Conservation (phyloP, 1,140 invertebrate species). For the Callitettix versicolor region DNA sequence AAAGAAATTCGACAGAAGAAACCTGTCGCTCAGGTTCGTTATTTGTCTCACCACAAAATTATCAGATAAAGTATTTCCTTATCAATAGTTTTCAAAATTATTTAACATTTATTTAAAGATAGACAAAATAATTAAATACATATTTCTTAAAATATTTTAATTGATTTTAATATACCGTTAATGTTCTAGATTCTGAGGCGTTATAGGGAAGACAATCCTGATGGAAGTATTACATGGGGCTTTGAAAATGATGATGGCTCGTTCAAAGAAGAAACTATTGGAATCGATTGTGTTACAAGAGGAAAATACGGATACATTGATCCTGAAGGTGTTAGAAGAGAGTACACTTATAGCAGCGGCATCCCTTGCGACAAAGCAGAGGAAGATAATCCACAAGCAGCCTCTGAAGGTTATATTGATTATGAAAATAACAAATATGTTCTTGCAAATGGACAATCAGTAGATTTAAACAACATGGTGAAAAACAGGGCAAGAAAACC, state of each 20-base stretch:
- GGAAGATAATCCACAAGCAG: conserved; percentile 33
- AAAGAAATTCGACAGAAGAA: conserved; percentile 34
- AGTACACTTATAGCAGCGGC: conserved; percentile 60
- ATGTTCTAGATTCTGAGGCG: conserved; percentile 34
- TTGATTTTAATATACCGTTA: too few species aligned
- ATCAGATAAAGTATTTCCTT: too few species aligned
- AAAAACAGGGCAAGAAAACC: conserved; percentile 57
- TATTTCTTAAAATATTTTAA: too few species aligned
- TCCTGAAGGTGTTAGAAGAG: conserved; percentile 60
- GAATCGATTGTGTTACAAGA: conserved; percentile 63
- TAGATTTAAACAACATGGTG: conserved; percentile 54
- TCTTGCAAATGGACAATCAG: conserved; percentile 53
- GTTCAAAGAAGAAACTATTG: conserved; percentile 73
- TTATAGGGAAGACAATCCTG: conserved; percentile 66
- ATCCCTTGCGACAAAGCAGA: conserved; percentile 53
- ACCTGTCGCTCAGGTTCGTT: conserved; percentile 53
- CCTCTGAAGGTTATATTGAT: conserved; percentile 47
- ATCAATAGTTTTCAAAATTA: too few species aligned
- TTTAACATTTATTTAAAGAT: too few species aligned
- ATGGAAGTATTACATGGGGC: conserved; percentile 76
- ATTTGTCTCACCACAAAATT: conserved; percentile 30
- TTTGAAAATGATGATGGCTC: conserved; percentile 72
- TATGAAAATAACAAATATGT: conserved; percentile 54
- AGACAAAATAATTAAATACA: too few species aligned
- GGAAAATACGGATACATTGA: conserved; percentile 76